phyloP scores from a whole-genome alignment of 2,888 invertebrate genomes.

The Lasioglossum villosulum region DNA sequence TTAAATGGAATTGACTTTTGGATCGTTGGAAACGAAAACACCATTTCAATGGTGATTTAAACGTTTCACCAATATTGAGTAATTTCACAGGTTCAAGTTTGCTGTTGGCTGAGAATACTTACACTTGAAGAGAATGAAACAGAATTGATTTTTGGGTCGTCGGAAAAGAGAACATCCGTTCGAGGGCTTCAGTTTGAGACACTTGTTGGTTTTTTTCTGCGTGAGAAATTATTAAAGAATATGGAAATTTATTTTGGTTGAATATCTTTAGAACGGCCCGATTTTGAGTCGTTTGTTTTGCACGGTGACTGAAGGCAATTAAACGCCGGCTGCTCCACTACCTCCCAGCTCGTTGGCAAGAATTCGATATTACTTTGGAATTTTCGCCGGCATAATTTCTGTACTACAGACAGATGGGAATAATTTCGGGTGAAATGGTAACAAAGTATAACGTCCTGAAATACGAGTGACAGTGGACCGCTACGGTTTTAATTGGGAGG shows the following conservation, averaged over 20 bases:
- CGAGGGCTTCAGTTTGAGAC: no score
- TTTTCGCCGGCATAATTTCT: neutral
- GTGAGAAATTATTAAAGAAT: neutral
- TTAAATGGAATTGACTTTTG: no score
- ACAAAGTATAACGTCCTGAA: slow-evolving; percentile 24
- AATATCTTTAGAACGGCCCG: slow-evolving; percentile 2
- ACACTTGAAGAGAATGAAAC: no score
- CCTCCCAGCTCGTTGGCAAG: slow-evolving; percentile 10
- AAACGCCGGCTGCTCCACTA: slow-evolving; percentile 7
- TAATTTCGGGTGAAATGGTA: slow-evolving; percentile 5
- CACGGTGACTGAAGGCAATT: neutral
- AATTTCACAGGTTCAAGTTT: no score
- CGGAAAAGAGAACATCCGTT: no score
- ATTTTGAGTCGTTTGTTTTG: slow-evolving; percentile 7
- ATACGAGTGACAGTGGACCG: slow-evolving; percentile 20
- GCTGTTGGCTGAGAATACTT: no score
- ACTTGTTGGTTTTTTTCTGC: no score
- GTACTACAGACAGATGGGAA: neutral
- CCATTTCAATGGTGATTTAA: no score
- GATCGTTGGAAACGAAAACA: no score
- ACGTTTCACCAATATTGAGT: no score
- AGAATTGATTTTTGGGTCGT: no score
- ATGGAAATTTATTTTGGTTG: neutral
- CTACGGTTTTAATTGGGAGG: slow-evolving; percentile 10
- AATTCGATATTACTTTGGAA: slow-evolving; percentile 13